Base-by-base conservation (phyloP, 1,140 invertebrate genomes). In the Anastatus disparis region DNA sequence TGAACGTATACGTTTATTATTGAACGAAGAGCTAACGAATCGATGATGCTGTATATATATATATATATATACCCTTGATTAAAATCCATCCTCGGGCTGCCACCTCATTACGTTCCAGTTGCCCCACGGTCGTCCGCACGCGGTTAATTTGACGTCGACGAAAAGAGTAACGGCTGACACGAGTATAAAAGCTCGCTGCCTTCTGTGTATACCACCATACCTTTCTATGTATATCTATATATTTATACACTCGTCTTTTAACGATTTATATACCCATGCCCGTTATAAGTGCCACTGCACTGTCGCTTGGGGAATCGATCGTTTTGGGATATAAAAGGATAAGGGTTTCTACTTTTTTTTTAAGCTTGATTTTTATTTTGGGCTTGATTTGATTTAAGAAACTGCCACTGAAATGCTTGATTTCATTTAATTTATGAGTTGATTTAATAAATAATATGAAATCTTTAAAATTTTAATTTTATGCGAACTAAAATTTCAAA, bases 81-180 rank as follows among this genome's bases (percentile, higher is more conserved):
- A 81, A 82, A 80, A 81, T 71, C 75, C 74, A 76, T 76, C 83
- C 81, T 75, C 71, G 48, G 79, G 83, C 81, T 67, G 76, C 75
- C 77, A 77, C 79, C 78, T 83, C 81, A 83, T 84, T 84, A 82
- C 78, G 78, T 13, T 77, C 74, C 71, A 70, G 75, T 59, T 17
- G 46, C 46, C 48, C 42, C 67, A 29, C 64, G 29, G 64, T 35
- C 24, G 42, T 20, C 31, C 53, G 65, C 38, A 38, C 62, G 64
- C 12, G 44, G 70, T 77, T 76, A 82, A 83, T 80, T 78, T 79
- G 76, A 78, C 75, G 75, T 75, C 66, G 73, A 71, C 38, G 40
- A 64, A 59, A n/a, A 59, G 71, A 73, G 70, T 72, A 74, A 68
- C 67, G 24, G 15, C n/a, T 44, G 67, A 66, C 46, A 40, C 22